Base-by-base conservation (phyloP, 2,888 invertebrate species). In the Drosophila melanosoma region DNA sequence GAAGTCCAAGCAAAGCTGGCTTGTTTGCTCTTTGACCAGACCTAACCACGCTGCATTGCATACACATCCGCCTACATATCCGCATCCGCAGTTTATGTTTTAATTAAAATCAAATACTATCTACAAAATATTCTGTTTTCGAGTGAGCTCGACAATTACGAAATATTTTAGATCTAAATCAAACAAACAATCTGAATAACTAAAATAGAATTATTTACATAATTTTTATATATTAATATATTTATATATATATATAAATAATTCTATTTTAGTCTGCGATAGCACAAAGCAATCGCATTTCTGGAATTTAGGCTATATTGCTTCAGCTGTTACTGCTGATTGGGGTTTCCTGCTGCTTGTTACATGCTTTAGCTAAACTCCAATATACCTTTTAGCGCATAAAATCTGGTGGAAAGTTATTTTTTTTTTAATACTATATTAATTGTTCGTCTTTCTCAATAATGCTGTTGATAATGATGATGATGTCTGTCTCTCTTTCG, bases 1-100 rank as follows among this genome's bases (percentile, higher is more conserved):
- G 15, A 7, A 23, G 45, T 15, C 15, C 45, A 23, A 23, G 45
- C 45, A 20, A 20, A 8, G 7, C 20, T 15, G 45, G 7, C 4
- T 45, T 15, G 20, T 15, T 45, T 45, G 45, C 7, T 36, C 65
- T 65, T 78, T 78, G 73, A 32, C 36, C 72, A 52, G 6, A 6
- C 12, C 20, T 7, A 23, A 23, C 15, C 12, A 12, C 20, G 72
- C 73, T 57, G 38, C 62, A 58, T 5, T 29, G 40, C 61, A 58
- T 58, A 56, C 56, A 56, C 32, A 45, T 61, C 32, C 35, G 35
- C 23, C 33, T 38, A 38, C 38, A 38, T 38, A 53, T 53, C 60
- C 45, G 67, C 26, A 36, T 51, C 29, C 29, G 35, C 20, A 15
- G 15, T 6, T 29, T 29, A 29, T 29, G 3, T 35, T 15, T n/a